Percentiles rank a stretch among this genome's conserved stretches.
Evolutionary conservation across 2,113 vertebrate species (phyloP).

Genomic region (Mandrillus leucophaeus): DNA sequence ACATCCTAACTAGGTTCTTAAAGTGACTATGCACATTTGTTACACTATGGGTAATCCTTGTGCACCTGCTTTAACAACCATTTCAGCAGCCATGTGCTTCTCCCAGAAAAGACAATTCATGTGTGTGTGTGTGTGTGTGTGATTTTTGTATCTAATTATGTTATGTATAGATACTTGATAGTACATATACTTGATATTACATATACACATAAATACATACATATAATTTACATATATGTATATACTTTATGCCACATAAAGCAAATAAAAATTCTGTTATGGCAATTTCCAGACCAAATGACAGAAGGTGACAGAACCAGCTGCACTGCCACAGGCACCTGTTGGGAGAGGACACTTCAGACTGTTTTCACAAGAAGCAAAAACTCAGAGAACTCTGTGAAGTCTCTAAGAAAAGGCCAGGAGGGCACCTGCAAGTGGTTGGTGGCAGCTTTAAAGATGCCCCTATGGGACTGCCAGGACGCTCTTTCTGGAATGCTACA

Average conservation of each 20-base stretch:
- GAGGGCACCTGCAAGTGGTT: fast-evolving
- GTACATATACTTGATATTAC: not conserved
- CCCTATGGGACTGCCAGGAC: not conserved
- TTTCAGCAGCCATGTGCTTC: not conserved
- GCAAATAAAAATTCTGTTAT: not conserved
- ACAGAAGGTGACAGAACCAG: not conserved
- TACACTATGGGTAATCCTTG: fast-evolving
- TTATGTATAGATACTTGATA: too few relatives aligned
- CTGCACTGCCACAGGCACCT: fast-evolving
- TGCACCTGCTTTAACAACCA: not conserved
- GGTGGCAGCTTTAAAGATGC: fast-evolving
- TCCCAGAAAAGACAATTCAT: not conserved
- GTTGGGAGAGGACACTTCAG: not conserved
- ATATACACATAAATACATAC: not conserved
- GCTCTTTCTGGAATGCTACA: not conserved
- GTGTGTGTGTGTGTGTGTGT: not conserved
- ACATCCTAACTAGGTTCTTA: not conserved
- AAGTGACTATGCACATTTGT: too few relatives aligned
- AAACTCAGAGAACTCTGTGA: not conserved
- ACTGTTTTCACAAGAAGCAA: not conserved
- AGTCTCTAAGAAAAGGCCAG: not conserved
- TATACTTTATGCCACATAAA: not conserved
- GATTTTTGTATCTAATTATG: too few relatives aligned
- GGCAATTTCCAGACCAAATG: not conserved
- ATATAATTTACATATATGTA: not conserved